A percentile compares a stretch with the other conserved stretches of the same genome.
phyloP scores from a whole-genome alignment of 1,140 invertebrate species.

The Planococcus citri region DNA sequence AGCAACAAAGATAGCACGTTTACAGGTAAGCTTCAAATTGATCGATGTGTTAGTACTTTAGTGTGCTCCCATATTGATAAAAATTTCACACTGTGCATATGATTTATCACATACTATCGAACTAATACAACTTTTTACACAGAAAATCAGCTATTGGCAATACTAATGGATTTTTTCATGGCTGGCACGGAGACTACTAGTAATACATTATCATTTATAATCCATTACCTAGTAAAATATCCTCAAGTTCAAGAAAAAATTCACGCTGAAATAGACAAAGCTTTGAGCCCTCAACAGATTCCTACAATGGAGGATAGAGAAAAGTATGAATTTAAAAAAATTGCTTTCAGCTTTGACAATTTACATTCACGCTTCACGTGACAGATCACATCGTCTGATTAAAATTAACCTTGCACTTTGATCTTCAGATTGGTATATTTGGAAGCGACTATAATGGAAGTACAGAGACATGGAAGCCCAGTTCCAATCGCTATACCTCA shows the following conservation, averaged over 20 bases:
- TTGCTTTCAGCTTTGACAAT: background rate
- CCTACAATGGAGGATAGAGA: background rate
- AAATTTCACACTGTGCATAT: no score
- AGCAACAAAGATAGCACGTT: background rate
- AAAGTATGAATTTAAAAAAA: background rate
- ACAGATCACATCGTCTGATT: background rate
- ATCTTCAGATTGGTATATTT: constrained; percentile 47
- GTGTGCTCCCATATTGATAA: no score
- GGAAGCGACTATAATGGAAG: constrained; percentile 47
- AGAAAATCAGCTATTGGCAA: constrained; percentile 49
- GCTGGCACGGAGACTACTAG: constrained; percentile 57
- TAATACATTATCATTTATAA: constrained; percentile 45
- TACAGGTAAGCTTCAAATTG: background rate
- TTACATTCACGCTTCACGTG: background rate
- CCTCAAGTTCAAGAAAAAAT: constrained; percentile 49
- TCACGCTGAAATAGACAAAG: constrained; percentile 51
- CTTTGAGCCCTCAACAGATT: constrained; percentile 39
- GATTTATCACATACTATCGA: no score
- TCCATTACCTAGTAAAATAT: constrained; percentile 50
- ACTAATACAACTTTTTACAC: constrained; percentile 27
- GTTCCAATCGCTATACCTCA: constrained; percentile 50
- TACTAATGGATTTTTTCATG: constrained; percentile 55
- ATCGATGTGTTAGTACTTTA: no score
- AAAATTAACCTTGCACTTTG: background rate
- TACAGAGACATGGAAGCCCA: constrained; percentile 43